Base-by-base conservation (phyloP, 2,797 vertebrate genomes). In the Lagorchestes hirsutus region DNA sequence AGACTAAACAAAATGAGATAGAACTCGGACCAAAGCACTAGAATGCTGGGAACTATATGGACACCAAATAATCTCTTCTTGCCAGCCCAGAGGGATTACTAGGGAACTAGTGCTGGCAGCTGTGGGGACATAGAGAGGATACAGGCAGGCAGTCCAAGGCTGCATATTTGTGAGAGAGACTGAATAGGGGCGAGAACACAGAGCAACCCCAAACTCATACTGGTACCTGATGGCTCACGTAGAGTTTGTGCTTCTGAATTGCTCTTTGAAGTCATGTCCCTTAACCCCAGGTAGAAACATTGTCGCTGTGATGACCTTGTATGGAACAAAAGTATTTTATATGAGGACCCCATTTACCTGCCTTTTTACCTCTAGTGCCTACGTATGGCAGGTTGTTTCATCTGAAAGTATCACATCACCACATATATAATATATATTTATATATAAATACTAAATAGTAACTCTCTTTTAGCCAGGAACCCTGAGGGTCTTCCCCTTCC, bases 381-480 rank as follows among this genome's bases (percentile, higher is more conserved):
- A 87, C 2, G 2, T 27, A 46, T 50, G 24, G 40, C 74, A 50
- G 67, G 8, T 40, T 40, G 8, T 82, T 82, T 82, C 9, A 55
- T 10, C 91, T 90, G 87, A 94, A 96, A 95, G 92, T 92, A 95
- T 34, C 28, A 94, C 54, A 54, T 8, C 40, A 18, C 52, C 52
- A 52, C 52, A 52, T 52, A 52, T 52, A 9, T 52, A 6, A 52
- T 52, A 52, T 52, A 52, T 52, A 52, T 52, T 52, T 52, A 9
- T 52, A 52, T 52, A 52, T 52, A 52, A 52, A 52, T 52, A 52
- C 52, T 52, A 52, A 52, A 52, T 52, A 52, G 6, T 52, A 52
- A 52, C 52, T 52, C 52, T 52, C 6, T 52, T 52, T 52, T 52
- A 52, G 52, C 52, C 52, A 52, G 52, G 52, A 52, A 9, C 52